These are phyloP conservation scores for Oxyteleia sp. DNA, from an alignment of 2,888 invertebrate species.

Conservation along the genomic window DNA sequence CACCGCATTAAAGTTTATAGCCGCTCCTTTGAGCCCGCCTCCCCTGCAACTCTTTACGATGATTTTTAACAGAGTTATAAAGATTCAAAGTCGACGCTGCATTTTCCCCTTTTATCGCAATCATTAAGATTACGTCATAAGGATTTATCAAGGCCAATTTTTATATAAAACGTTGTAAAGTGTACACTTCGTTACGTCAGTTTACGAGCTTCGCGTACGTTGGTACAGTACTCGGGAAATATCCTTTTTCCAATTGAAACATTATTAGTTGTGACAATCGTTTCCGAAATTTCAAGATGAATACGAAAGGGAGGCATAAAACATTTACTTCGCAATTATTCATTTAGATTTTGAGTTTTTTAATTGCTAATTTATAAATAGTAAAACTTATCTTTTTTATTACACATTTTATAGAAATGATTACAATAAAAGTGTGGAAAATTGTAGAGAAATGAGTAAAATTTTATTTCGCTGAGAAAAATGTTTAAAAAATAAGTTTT, in stretches of 20 bases:
- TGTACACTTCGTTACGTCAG: conserved; percentile 44
- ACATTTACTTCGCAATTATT: no score
- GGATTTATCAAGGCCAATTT: conserved; percentile 64
- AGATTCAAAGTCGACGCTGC: conserved; percentile 64
- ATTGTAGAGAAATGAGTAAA: no score
- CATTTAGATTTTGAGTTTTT: no score
- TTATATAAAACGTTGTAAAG: conserved; percentile 58
- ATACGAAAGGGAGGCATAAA: no score
- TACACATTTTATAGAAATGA: no score
- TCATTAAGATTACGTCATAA: conserved; percentile 63
- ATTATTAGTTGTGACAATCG: conserved; percentile 26
- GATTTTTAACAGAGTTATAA: conserved; percentile 67
- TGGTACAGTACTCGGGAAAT: conserved; percentile 22
- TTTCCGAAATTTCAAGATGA: no score
- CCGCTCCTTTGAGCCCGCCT: conserved; percentile 49
- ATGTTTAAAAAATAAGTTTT: no score
- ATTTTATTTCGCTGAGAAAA: no score
- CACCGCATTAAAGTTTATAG: conserved; percentile 58
- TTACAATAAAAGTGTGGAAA: no score
- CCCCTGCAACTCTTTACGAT: conserved; percentile 59
- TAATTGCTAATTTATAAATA: no score
- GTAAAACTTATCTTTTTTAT: no score
- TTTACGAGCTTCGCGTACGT: conserved; percentile 35
- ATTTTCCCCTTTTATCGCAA: conserved; percentile 58
- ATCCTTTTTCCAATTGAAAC: conserved; percentile 42